Evolutionary conservation across 2,888 invertebrate species (phyloP), one percentile per base, ranked within the genome.

Genomic region (Orchestes rusci): DNA sequence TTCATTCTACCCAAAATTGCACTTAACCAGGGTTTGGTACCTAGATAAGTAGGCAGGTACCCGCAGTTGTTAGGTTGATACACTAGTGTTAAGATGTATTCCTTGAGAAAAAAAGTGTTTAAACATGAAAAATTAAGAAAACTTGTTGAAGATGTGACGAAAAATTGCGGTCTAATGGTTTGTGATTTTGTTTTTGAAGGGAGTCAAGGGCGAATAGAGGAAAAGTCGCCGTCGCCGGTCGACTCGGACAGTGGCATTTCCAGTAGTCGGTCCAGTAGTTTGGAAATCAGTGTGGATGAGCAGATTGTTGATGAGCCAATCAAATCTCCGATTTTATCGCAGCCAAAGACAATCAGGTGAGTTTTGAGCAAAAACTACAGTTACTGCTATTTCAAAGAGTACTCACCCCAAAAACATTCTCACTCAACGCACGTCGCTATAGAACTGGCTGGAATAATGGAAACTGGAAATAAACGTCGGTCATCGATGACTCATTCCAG

Each of bases 331-430:
- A 86, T 87, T 43, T 65, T 87, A 36, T 84, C 86, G 49, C 82
- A 82, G 57, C 88, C 88, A 23, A 86, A 85, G 66, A 87, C 83
- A 46, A 80, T 89, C 55, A 74, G 88, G 59, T 88, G 87, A 37
- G 27, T 10, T 23, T 23, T 23, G n/a, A n/a, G n/a, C n/a, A n/a
- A n/a, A n/a, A n/a, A n/a, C n/a, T n/a, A n/a, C n/a, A n/a, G n/a
- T n/a, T n/a, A n/a, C n/a, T n/a, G n/a, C n/a, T n/a, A n/a, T n/a
- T n/a, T n/a, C n/a, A n/a, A n/a, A n/a, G n/a, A n/a, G n/a, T n/a
- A n/a, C n/a, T n/a, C n/a, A n/a, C n/a, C n/a, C n/a, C n/a, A n/a
- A n/a, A n/a, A n/a, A n/a, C n/a, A n/a, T n/a, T n/a, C n/a, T n/a
- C n/a, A n/a, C n/a, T n/a, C n/a, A n/a, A n/a, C n/a, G n/a, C n/a